Conservation (phyloP, 2,797 vertebrate species). For the Manis pentadactyla region DNA sequence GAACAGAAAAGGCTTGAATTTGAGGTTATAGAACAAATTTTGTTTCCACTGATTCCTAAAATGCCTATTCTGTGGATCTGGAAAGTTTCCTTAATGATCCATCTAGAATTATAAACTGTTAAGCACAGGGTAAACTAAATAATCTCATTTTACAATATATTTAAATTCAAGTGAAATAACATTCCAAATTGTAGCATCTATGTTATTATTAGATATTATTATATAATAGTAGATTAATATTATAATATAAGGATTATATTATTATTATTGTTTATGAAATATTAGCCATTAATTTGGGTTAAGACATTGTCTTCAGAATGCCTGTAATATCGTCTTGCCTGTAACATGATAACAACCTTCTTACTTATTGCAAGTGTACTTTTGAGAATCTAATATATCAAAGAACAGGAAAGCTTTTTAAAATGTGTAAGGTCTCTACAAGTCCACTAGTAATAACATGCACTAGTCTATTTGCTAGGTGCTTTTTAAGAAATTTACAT, state of each 20-base stretch:
- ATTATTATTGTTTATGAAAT: background rate
- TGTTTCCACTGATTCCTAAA: background rate
- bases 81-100: background rate
- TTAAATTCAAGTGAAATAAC: background rate
- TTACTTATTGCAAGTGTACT: background rate
- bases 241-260: background rate
- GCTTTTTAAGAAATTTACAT: background rate
- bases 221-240: background rate
- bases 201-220: background rate
- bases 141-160: background rate
- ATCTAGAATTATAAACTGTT: background rate
- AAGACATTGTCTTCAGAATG: background rate
- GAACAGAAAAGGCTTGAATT: background rate
- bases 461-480: background rate
- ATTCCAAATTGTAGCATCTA: background rate
- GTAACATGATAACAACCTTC: background rate
- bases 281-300: background rate
- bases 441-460: background rate
- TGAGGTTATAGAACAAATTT: background rate
- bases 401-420: background rate
- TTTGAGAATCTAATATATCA: background rate
- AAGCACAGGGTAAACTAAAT: background rate
- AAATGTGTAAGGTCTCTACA: background rate
- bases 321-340: background rate
- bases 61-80: background rate